phyloP scores from a whole-genome alignment of 2,888 invertebrate species.

The Lottia gigantea region DNA sequence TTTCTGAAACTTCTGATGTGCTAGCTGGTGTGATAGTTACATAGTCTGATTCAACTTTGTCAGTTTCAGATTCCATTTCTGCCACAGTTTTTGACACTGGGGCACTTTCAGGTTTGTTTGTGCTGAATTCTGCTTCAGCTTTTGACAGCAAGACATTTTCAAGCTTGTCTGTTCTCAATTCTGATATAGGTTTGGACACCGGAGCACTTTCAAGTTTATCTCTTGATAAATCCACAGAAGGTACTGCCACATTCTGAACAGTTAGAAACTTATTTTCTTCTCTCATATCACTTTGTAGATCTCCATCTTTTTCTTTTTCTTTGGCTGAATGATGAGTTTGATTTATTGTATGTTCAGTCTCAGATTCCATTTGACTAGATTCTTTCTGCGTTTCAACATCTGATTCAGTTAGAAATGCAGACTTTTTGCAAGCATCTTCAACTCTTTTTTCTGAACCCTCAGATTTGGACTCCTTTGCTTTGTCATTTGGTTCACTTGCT shows the following conservation, averaged over 20 bases:
- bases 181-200: neutral
- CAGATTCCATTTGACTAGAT: neutral
- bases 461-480: slow-evolving; percentile 24
- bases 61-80: neutral
- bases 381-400: neutral
- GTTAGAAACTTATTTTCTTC: too few species aligned
- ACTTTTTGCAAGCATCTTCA: neutral
- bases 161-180: neutral
- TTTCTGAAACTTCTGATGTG: neutral
- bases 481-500: slow-evolving; percentile 9
- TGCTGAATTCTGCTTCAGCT: neutral
- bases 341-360: neutral
- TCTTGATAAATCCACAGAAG: too few species aligned
- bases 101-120: neutral
- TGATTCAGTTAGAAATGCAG: neutral
- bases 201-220: neutral
- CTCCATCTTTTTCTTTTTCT: neutral
- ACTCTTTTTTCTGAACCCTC: slow-evolving; percentile 24
- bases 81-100: neutral
- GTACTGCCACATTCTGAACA: too few species aligned
- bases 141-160: neutral
- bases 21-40: neutral
- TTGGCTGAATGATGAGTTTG: neutral
- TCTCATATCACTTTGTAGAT: neutral
- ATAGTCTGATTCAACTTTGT: neutral